These are phyloP conservation scores for Saccopteryx leptura DNA, from an alignment of 2,113 vertebrate genomes.

Conservation along the genomic window DNA sequence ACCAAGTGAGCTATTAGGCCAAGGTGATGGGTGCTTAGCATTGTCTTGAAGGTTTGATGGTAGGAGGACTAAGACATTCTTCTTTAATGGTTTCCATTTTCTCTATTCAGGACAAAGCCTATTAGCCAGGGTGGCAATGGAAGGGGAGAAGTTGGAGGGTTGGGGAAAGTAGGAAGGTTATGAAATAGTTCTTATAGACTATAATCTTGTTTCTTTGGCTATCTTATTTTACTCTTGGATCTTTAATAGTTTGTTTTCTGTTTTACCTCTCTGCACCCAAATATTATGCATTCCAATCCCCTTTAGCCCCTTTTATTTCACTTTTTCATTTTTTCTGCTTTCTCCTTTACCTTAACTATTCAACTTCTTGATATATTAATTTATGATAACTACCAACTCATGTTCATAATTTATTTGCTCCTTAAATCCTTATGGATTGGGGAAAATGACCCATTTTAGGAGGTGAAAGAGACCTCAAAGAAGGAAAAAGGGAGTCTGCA, in stretches of 20 bases:
- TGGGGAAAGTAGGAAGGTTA: background rate
- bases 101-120: background rate
- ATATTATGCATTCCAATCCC: background rate
- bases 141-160: background rate
- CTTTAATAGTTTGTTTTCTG: constrained; percentile 1
- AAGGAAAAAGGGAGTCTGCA: background rate
- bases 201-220: constrained; percentile 35
- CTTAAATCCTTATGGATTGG: background rate
- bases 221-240: constrained; percentile 30
- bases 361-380: constrained; percentile 47
- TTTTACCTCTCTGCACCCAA: background rate
- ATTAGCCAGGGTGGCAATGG: background rate
- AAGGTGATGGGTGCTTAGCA: background rate
- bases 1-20: no score
- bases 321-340: background rate
- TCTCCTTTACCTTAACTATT: constrained; percentile 15
- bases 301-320: background rate
- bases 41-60: background rate
- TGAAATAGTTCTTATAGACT: background rate
- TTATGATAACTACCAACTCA: constrained; percentile 42
- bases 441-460: constrained; percentile 35
- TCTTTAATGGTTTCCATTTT: constrained; percentile 23
- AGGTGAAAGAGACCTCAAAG: background rate
- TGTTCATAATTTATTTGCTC: constrained; percentile 12
- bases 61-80: background rate